Conservation (phyloP, 2,797 vertebrate species). For the Petrocephalus sullivani region DNA sequence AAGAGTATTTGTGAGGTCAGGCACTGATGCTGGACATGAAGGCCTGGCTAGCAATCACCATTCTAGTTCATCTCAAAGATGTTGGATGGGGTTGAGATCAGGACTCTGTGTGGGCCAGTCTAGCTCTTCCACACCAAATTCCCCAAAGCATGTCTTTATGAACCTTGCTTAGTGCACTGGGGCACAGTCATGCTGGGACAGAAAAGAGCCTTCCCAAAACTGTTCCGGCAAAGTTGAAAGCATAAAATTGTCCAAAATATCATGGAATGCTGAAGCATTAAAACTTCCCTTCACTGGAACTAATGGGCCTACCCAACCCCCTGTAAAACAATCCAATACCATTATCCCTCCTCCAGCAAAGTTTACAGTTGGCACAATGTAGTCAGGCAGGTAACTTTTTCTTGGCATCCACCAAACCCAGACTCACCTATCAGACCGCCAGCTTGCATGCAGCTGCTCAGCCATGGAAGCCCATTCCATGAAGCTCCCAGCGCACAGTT, state of each 20-base stretch:
- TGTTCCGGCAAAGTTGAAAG: neutral
- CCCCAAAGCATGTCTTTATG: neutral
- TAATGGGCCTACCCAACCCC: neutral
- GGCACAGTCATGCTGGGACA: neutral
- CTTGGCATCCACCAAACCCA: neutral
- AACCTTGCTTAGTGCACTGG: neutral
- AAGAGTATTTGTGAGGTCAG: neutral
- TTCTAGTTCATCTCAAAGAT: neutral
- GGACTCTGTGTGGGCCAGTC: neutral
- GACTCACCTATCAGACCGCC: neutral
- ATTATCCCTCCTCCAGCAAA: neutral
- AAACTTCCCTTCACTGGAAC: neutral
- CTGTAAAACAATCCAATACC: neutral
- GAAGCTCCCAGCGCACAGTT: neutral
- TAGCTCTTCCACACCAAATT: neutral
- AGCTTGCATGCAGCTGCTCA: neutral
- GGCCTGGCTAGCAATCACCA: neutral
- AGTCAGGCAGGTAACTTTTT: neutral
- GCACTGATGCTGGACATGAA: neutral
- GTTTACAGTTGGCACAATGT: neutral
- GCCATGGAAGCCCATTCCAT: neutral
- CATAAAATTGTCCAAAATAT: neutral
- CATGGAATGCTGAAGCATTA: neutral
- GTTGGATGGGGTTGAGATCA: neutral
- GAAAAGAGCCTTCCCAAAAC: neutral